These are phyloP conservation scores for Zelleria hepariella DNA, from an alignment of 2,888 invertebrate genomes.

Conservation along the genomic window DNA sequence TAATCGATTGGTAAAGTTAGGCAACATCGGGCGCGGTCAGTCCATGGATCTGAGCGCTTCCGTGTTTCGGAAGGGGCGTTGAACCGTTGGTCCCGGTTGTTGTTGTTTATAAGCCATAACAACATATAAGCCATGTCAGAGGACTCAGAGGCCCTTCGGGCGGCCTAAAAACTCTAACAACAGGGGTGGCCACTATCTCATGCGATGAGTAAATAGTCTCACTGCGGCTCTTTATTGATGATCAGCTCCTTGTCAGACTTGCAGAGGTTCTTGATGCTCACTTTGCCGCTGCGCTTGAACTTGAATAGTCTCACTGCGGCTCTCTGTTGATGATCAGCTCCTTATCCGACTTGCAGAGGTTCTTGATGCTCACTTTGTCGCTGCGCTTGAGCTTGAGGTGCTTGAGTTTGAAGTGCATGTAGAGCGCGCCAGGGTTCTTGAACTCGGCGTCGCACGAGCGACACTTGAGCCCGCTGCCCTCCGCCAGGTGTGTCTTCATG, in stretches of 20 bases:
- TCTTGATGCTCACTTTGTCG: neutral
- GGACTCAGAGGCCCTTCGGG: too few species aligned
- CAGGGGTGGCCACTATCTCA: too few species aligned
- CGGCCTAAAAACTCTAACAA: too few species aligned
- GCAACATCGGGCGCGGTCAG: too few species aligned
- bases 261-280: neutral
- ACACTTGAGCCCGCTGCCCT: neutral
- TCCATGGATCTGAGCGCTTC: too few species aligned
- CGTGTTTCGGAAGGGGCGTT: too few species aligned
- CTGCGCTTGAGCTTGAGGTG: neutral
- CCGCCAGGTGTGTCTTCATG: neutral
- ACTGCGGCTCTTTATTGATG: neutral
- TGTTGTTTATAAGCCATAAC: too few species aligned
- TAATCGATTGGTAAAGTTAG: too few species aligned
- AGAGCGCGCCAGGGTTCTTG: constrained; percentile 1
- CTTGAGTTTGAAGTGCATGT: constrained; percentile 2
- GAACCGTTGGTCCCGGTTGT: too few species aligned
- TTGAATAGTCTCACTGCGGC: neutral
- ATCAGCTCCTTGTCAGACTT: neutral
- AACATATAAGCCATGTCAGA: too few species aligned
- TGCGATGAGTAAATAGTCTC: too few species aligned
- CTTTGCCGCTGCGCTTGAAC: neutral
- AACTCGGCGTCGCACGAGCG: neutral
- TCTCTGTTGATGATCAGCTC: neutral
- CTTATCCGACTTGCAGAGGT: neutral